These are phyloP conservation scores for Larimichthys crocea DNA, from an alignment of 2,113 vertebrate genomes.

Conservation along the genomic window DNA sequence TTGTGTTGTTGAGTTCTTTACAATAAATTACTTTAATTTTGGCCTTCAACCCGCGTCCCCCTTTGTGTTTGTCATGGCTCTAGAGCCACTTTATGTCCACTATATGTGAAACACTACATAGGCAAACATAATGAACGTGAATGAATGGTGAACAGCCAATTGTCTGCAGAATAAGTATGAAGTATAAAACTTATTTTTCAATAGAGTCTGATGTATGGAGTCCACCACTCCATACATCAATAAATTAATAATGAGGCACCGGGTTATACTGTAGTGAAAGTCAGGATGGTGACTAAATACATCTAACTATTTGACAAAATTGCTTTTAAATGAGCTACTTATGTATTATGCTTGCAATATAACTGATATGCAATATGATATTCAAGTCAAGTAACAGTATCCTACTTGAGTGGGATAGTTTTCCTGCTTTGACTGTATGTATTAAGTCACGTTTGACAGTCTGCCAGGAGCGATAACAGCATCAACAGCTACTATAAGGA, in stretches of 20 bases:
- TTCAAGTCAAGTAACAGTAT: background rate
- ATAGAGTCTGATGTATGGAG: background rate
- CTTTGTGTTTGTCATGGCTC: too few relatives aligned
- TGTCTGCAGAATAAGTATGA: too few relatives aligned
- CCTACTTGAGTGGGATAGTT: background rate
- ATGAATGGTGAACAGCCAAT: background rate
- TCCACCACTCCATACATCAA: background rate
- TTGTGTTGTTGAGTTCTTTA: too few relatives aligned
- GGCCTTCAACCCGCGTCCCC: too few relatives aligned
- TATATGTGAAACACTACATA: background rate
- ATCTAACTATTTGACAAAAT: background rate
- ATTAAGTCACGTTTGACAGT: conserved; percentile 5
- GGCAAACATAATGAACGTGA: background rate
- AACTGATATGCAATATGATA: background rate
- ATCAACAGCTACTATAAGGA: background rate
- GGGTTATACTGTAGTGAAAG: background rate
- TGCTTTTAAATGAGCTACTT: background rate
- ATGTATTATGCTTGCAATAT: background rate
- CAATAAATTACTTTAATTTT: too few relatives aligned
- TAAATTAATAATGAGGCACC: background rate
- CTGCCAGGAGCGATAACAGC: background rate
- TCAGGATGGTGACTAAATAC: background rate
- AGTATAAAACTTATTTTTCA: background rate
- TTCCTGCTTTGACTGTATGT: background rate
- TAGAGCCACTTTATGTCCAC: background rate